Conservation (phyloP, 2,888 invertebrate genomes). For the Ophraella communa region DNA sequence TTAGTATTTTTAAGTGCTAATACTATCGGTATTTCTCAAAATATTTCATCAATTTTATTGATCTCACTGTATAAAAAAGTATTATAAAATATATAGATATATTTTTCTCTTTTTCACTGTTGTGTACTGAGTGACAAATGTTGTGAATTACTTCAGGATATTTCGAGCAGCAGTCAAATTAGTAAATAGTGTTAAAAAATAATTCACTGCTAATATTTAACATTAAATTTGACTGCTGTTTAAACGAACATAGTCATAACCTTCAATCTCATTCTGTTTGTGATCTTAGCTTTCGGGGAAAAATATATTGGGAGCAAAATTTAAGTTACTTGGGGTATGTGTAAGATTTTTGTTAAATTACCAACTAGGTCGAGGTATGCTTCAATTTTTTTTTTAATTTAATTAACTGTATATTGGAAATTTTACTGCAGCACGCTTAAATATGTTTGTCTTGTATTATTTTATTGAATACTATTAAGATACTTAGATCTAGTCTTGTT, state of each 20-base stretch:
- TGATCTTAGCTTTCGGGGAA: too few relatives aligned
- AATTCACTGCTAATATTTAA: too few relatives aligned
- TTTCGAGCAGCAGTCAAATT: too few relatives aligned
- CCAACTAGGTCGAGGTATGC: background rate
- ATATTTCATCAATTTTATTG: background rate
- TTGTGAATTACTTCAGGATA: too few relatives aligned
- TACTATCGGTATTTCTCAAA: background rate
- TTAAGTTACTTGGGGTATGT: background rate
- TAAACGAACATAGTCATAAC: too few relatives aligned
- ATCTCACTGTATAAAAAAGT: background rate
- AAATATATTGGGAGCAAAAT: too few relatives aligned
- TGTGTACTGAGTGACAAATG: too few relatives aligned
- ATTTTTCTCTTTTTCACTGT: too few relatives aligned
- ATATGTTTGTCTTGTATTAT: background rate
- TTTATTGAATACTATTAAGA: background rate
- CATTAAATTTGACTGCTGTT: too few relatives aligned
- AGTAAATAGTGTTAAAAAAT: too few relatives aligned
- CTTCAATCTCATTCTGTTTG: too few relatives aligned
- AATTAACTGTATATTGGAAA: slow-evolving; percentile 7
- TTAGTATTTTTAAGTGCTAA: background rate
- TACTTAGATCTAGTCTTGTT: background rate
- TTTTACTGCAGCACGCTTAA: slow-evolving; percentile 1
- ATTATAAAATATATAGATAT: background rate
- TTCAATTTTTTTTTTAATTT: slow-evolving; percentile 5
- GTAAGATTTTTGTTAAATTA: background rate